Evolutionary conservation across 2,888 invertebrate species (phyloP), one percentile per base, ranked within the genome.

Genomic region (Drosophila helvetica): DNA sequence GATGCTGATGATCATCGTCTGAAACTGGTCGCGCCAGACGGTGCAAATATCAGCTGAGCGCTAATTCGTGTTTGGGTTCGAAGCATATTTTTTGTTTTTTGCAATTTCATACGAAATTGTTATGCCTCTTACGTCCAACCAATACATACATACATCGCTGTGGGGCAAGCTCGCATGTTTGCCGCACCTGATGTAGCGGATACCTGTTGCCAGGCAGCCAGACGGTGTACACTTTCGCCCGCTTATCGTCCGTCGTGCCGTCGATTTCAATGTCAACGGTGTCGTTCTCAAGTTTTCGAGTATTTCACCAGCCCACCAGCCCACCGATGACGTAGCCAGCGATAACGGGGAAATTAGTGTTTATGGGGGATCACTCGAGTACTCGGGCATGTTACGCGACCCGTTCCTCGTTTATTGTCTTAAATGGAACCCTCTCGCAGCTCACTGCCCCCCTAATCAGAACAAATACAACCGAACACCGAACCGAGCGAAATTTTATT

Each of bases 191-290:
- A 87, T 87, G 82, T 22, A 5, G 8, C 7, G 27, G 8, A 27
- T 7, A 27, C 74, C 65, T 81, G 81, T 82, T 87, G 82, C 76
- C 72, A 87, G 27, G 82, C 88, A 42, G 33, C 6, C 12, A 66
- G 17, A 17, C 61, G 46, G 48, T 56, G 56, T 56, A 46, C 57
- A 57, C 25, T 52, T 51, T 74, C 65, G 73, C 48, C 50, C 62
- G 74, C 66, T 82, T 72, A 77, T 81, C 83, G 69, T 54, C 10
- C 64, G 73, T 19, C 50, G 27, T 46, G 56, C 42, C 33, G 15
- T 55, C 27, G 27, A 27, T 85, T 82, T 84, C 88, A 83, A 83
- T 88, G 88, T 83, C 88, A 88, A 75, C 18, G 68, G 80, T 79
- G 82, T 82, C 81, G 81, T 78, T 81, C 73, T 67, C 62, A 69